Base-by-base conservation (phyloP, 2,888 invertebrate species). In the Drosophila niveifrons region DNA sequence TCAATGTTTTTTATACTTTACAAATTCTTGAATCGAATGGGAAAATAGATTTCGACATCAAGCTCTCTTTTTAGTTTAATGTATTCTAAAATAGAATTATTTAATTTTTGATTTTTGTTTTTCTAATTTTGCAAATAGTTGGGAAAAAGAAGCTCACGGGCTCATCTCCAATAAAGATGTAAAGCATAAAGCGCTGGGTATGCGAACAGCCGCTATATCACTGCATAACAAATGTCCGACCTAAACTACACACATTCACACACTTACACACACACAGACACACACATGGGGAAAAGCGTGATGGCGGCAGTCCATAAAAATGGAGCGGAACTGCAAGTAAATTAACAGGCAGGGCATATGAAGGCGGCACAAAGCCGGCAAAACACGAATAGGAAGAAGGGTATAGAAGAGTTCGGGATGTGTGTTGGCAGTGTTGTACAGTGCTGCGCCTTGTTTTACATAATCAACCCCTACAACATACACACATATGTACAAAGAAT, bases 251-350 rank as follows among this genome's bases (percentile, higher is more conserved):
- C 73, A 62, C 44, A 76, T 52, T 57, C 17, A 58, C 44, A 52
- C 48, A 47, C 69, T 48, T 52, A 39, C 36, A 67, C 43, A 17
- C 64, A 57, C 41, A 63, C 61, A 66, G 59, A 57, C 68, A 61
- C 43, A 68, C 17, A 56, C 31, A 44, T 44, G 50, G 56, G 9
- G 39, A 43, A 23, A 29, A 66, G 62, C 74, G 48, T 77, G 71
- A 85, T 82, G 83, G 80, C 80, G 80, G 83, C 72, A 88, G 88
- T 84, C 80, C 86, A 84, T 89, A 86, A 86, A 89, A 86, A 86
- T 85, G 89, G 84, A 86, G 79, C 89, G 90, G 89, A 89, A 88
- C 86, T 85, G 82, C 90, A 83, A 80, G 83, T 80, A 88, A 90
- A 90, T 90, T 90, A 89, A 90, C 83, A 90, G 90, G 79, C 87